These are phyloP conservation scores for Omphaloscelis lunosa DNA, from an alignment of 2,888 invertebrate genomes.

Conservation along the genomic window DNA sequence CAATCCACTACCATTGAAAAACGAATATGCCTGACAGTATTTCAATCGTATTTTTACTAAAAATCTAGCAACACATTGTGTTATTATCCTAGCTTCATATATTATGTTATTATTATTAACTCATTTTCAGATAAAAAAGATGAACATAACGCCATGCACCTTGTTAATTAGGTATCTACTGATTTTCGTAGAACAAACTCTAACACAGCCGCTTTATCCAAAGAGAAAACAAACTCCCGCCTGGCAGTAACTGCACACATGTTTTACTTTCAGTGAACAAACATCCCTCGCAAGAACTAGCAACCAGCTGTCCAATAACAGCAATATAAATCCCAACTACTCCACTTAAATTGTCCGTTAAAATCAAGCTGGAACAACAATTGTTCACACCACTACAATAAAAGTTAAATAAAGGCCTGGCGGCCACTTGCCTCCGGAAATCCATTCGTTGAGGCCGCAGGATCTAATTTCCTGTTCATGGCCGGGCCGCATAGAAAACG, in stretches of 20 bases:
- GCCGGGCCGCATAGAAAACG: conserved; percentile 71
- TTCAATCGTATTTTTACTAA: not conserved
- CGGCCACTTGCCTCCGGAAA: conserved; percentile 75
- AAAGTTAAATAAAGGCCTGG: conserved; percentile 77
- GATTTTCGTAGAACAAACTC: not conserved
- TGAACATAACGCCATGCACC: not conserved
- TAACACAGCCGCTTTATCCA: not conserved
- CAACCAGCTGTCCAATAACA: conserved; percentile 48
- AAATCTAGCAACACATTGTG: too few relatives aligned
- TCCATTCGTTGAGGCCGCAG: conserved; percentile 78
- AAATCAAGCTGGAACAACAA: conserved; percentile 65
- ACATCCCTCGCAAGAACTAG: conserved; percentile 5
- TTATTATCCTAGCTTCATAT: too few relatives aligned
- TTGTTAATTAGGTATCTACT: not conserved
- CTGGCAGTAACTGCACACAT: conserved; percentile 25
- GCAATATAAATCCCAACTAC: conserved; percentile 62
- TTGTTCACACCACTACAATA: conserved; percentile 71
- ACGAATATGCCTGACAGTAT: not conserved
- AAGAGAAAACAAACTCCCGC: conserved; percentile 18
- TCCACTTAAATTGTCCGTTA: conserved; percentile 66
- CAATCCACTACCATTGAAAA: not conserved
- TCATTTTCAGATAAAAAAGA: not conserved
- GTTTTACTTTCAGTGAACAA: conserved; percentile 40
- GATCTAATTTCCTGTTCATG: conserved; percentile 80
- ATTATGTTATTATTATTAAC: not conserved